Evolutionary conservation across 2,113 vertebrate genomes (phyloP).

Genomic region (Dasyornis broadbenti): DNA sequence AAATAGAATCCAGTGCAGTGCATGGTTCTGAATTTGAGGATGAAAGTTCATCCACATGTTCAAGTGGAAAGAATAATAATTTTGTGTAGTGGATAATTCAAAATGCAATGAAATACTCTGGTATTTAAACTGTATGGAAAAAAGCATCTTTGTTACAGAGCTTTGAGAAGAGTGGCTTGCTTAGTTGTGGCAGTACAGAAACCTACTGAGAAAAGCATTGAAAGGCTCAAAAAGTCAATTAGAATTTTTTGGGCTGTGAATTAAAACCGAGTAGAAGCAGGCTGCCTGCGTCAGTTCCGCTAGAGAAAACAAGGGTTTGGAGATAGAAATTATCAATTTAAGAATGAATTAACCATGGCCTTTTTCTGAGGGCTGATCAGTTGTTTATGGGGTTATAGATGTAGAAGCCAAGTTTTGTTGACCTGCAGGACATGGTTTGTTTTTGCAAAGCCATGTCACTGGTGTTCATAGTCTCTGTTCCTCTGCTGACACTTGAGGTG

Average conservation of each 20-base stretch:
- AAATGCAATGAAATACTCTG: background rate
- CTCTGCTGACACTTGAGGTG: background rate
- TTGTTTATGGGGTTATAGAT: background rate
- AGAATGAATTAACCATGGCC: background rate
- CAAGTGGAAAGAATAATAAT: background rate
- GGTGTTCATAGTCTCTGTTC: background rate
- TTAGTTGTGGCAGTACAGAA: background rate
- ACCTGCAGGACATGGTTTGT: background rate
- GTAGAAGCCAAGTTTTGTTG: background rate
- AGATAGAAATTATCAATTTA: background rate
- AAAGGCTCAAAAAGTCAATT: background rate
- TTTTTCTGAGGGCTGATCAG: background rate
- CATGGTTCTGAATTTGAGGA: background rate
- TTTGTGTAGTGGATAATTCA: background rate
- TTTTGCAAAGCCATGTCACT: background rate
- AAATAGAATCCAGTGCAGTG: background rate
- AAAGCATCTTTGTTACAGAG: background rate
- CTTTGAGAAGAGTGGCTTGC: background rate
- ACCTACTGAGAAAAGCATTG: background rate
- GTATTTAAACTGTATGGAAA: background rate
- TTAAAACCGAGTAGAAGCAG: background rate
- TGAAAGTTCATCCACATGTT: background rate
- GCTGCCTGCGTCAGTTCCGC: background rate
- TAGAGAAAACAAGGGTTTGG: background rate
- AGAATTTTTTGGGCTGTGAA: background rate